These are phyloP conservation scores for Morelia viridis DNA, from an alignment of 2,797 vertebrate genomes.

Conservation along the genomic window DNA sequence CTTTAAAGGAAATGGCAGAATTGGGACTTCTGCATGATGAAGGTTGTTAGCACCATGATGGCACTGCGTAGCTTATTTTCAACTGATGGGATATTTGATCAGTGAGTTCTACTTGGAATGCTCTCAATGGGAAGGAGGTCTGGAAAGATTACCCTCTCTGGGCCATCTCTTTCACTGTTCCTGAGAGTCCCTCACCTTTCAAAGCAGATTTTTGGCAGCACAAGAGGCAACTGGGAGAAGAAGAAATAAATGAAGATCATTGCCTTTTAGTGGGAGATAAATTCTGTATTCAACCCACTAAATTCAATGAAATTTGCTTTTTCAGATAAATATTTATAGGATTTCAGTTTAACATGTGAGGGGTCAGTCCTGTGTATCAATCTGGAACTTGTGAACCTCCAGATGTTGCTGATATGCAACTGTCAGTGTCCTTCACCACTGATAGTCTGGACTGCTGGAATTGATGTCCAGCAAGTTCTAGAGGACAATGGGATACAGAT, in stretches of 20 bases:
- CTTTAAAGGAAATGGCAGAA: background rate
- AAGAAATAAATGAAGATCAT: background rate
- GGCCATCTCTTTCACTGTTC: background rate
- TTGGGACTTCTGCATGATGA: background rate
- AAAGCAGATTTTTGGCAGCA: background rate
- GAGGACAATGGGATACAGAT: background rate
- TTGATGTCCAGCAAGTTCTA: background rate
- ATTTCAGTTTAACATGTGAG: background rate
- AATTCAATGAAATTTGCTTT: background rate
- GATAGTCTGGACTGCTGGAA: background rate
- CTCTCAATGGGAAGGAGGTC: background rate
- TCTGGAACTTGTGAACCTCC: background rate
- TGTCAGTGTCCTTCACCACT: background rate
- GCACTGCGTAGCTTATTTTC: background rate
- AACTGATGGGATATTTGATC: background rate
- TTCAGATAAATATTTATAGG: background rate
- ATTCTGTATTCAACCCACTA: background rate
- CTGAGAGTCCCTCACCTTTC: no score
- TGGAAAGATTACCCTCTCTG: background rate
- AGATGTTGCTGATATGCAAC: background rate
- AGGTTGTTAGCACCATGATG: constrained; percentile 36
- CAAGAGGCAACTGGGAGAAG: background rate
- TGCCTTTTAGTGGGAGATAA: background rate
- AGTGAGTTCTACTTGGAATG: background rate
- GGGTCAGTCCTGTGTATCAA: background rate